Base-by-base conservation (phyloP, 1,140 invertebrate species). In the Coenobita brevimanus region DNA sequence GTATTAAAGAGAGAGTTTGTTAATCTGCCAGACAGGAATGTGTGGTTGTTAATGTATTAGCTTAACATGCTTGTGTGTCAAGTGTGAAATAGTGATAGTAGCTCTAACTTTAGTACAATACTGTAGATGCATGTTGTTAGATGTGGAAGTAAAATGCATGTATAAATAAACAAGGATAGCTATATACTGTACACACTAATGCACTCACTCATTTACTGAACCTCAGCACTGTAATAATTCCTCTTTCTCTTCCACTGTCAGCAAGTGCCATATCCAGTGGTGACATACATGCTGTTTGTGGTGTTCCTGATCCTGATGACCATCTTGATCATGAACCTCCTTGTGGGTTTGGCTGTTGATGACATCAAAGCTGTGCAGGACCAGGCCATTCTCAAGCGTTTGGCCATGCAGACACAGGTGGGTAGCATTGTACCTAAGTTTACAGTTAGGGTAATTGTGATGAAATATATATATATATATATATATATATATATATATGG, bases 291-390 rank as follows among this genome's bases (percentile, higher is more conserved):
- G 3, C 94, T 97, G 91, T 96, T 97, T 88, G 92, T 97, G 8
- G 93, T 94, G 43, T 97, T 97, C 93, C 95, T 97, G 0, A 92
- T 97, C 2, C 92, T 97, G 4, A 96, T 97, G 0, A 97, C 96
- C 0, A 94, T 97, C 30, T 96, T 97, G 90, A 92, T 97, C 79
- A 96, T 96, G 30, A 97, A 97, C 93, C 92, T 97, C 6, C 94
- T 97, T 92, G 95, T 92, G 46, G 92, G 92, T 67, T 87, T 92
- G 57, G 92, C 92, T 30, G 92, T 92, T 6, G 92, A 92, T 69
- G 92, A 92, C 84, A 92, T 92, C n/a, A 92, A 92, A 82, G 89
- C 91, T 38, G 92, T 92, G 21, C 92, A 92, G 84, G 94, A 94
- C 57, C 92, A 94, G 87, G 94, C 94, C 62, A 92, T 92, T 17